Evolutionary conservation across 2,113 vertebrate genomes (phyloP), one percentile per base, ranked within the genome.

Genomic region (Ceyx cyanopectus): DNA sequence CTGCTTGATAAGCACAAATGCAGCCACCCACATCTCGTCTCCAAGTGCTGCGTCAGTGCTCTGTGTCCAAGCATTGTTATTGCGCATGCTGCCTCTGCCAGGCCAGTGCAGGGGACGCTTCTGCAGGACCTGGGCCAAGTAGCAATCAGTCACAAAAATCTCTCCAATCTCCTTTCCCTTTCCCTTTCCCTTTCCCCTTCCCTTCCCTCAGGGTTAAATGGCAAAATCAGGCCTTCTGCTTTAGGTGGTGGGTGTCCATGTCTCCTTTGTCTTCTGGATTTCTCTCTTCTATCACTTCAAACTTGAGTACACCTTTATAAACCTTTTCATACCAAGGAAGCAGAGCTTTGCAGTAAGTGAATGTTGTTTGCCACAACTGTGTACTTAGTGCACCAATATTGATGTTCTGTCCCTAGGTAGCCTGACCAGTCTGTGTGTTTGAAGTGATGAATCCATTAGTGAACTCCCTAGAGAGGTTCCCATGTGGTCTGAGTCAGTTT

Each of bases 41-140:
- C 34, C 62, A 72, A 81, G 62, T 53, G 85, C 53, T 81, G 57
- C 54, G 58, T 79, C 75, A 89, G 81, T 54, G 77, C 70, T 75
- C 45, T 32, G 19, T 2, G 1, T 46, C 43, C 27, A 19, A 48
- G 50, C 3, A 0, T 24, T 34, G 37, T 34, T 58, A 61, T n/a
- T 0, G 0, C 29, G 65, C 5, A 0, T 85, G 67, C 12, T 30
- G 45, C 17, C 41, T 54, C 51, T 66, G 67, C 40, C 32, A 57
- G 66, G 14, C 34, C 66, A 79, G 53, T 0, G 0, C 54, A 67
- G 54, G 66, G 29, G 11, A 46, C 8, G 1, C 30, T 56, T 23
- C 27, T 72, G 40, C 8, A 82, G 62, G 46, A 81, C 15, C n/a
- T 18, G 21, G 22, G 41, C 46, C 76, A 57, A 45, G 41, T 2